These are phyloP conservation scores for Centropus bengalensis DNA, from an alignment of 2,113 vertebrate genomes.

Conservation along the genomic window DNA sequence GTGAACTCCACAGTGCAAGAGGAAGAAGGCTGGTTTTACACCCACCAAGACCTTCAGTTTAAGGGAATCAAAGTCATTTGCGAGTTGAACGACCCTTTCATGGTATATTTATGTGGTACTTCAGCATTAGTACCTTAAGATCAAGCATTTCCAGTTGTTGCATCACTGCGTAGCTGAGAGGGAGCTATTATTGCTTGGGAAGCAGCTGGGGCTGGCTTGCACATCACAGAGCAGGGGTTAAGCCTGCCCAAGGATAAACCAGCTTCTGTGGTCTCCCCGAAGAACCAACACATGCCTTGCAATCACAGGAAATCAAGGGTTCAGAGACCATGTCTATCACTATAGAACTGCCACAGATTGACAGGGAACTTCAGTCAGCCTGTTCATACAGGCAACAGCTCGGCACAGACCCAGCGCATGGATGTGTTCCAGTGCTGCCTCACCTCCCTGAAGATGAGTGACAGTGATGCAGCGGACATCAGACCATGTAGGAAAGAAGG, in stretches of 20 bases:
- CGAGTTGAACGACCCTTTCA: not conserved
- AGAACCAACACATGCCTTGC: not conserved
- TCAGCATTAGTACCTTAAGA: not conserved
- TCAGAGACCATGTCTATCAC: not conserved
- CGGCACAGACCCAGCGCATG: not conserved
- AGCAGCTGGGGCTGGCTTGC: not conserved
- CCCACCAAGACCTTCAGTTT: not conserved
- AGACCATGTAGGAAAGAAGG: accelerated
- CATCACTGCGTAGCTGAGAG: not conserved
- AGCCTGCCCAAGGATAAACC: not conserved
- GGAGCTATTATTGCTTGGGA: not conserved
- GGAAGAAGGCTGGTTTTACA: not conserved
- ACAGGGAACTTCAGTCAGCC: not conserved
- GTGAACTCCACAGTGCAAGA: not conserved
- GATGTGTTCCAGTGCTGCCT: not conserved
- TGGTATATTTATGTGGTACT: not conserved
- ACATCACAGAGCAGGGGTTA: not conserved
- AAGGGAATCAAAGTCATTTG: not conserved
- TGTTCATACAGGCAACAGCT: not conserved
- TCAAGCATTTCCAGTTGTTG: not conserved
- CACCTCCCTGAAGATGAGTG: accelerated
- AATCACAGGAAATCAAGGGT: not conserved
- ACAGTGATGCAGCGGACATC: accelerated
- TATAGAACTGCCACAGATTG: not conserved
- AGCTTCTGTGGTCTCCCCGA: not conserved